These are phyloP conservation scores for Empidonax alnorum DNA, from an alignment of 2,113 vertebrate genomes.

Conservation along the genomic window DNA sequence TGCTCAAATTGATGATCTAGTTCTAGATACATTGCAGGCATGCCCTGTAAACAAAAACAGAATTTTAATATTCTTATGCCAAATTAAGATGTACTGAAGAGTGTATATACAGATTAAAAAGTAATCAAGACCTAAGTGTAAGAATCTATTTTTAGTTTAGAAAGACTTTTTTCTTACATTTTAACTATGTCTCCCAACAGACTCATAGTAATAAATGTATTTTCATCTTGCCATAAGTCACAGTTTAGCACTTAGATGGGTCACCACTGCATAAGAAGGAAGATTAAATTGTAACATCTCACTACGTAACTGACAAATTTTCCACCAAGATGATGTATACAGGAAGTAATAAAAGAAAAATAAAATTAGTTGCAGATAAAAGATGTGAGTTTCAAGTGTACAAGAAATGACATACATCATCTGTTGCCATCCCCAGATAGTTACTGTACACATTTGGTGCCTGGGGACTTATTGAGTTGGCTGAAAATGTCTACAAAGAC, in stretches of 20 bases:
- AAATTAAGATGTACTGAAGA: neutral
- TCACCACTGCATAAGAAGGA: neutral
- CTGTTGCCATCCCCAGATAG: neutral
- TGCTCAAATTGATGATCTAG: conserved; percentile 42
- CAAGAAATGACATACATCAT: neutral
- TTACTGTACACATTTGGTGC: neutral
- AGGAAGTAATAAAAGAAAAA: neutral
- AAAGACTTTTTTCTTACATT: conserved; percentile 11
- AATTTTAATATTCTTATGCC: conserved; percentile 22
- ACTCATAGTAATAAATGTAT: neutral
- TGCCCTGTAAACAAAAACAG: neutral
- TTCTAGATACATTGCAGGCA: conserved; percentile 31
- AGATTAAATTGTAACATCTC: neutral
- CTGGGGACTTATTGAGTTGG: neutral
- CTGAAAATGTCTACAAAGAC: neutral
- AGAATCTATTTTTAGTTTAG: neutral
- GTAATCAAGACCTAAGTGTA: conserved; percentile 1
- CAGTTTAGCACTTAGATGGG: neutral
- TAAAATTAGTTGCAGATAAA: neutral
- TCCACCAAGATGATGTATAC: neutral
- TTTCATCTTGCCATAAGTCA: conserved; percentile 14
- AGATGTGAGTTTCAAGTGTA: neutral
- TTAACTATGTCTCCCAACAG: neutral
- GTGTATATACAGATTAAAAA: conserved; percentile 43
- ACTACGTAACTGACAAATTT: neutral